phyloP scores from a whole-genome alignment of 2,888 invertebrate species.

The Synanthedon vespiformis region DNA sequence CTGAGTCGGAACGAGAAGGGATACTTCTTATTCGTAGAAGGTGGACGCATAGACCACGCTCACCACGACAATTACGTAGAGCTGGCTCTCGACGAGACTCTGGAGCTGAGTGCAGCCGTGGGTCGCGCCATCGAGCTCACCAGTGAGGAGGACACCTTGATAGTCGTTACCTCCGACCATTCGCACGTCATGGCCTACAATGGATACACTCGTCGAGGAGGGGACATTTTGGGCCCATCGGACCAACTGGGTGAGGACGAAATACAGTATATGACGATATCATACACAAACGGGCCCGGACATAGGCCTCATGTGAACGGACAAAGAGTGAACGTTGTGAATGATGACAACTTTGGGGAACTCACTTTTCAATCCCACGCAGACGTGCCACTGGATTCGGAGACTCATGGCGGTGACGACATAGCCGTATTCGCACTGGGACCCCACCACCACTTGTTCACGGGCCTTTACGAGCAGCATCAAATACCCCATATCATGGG shows the following conservation, averaged over 20 bases:
- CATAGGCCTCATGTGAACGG: constrained; percentile 33
- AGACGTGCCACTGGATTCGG: constrained; percentile 67
- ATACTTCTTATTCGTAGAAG: constrained; percentile 83
- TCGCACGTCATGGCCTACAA: constrained; percentile 77
- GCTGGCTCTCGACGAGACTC: constrained; percentile 76
- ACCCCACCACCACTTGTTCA: constrained; percentile 80
- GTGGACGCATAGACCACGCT: constrained; percentile 75
- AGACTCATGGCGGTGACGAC: constrained; percentile 85
- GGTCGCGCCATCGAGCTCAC: constrained; percentile 45
- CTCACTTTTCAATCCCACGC: constrained; percentile 18
- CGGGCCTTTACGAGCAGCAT: constrained; percentile 81
- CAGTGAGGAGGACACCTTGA: constrained; percentile 75
- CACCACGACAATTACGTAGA: constrained; percentile 73
- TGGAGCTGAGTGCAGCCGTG: constrained; percentile 74
- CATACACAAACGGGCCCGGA: constrained; percentile 76
- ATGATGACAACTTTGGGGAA: constrained; percentile 24
- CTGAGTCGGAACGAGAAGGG: constrained; percentile 75
- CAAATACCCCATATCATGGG: constrained; percentile 81
- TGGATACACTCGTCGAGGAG: constrained; percentile 75
- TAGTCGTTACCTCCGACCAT: constrained; percentile 84
- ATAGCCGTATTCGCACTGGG: constrained; percentile 79
- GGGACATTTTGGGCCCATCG: constrained; percentile 43
- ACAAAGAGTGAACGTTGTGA: constrained; percentile 54
- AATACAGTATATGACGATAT: constrained; percentile 71
- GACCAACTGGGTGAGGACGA: constrained; percentile 53